Conservation (phyloP, 2,888 invertebrate species). For the Tricholauxania praeusta region DNA sequence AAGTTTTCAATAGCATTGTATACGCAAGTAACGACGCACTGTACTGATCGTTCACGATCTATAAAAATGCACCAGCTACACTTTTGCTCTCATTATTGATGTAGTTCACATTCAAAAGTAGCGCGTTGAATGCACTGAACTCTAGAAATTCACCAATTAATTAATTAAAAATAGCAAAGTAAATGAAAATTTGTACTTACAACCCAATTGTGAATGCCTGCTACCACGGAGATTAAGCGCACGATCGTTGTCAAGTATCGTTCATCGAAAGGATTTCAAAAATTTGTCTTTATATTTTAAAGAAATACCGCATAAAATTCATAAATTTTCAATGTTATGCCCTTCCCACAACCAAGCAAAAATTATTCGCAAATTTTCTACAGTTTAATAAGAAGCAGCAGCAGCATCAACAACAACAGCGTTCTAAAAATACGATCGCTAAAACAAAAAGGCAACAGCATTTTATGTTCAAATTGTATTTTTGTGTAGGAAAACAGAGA, state of each 20-base stretch:
- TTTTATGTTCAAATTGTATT: constrained; percentile 29
- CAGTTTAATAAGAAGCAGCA: not conserved
- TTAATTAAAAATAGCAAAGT: too few species aligned
- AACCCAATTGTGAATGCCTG: not conserved
- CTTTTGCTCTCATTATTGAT: too few species aligned
- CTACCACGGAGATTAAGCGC: not conserved
- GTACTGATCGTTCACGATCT: too few species aligned
- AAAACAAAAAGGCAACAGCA: not conserved
- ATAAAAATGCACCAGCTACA: too few species aligned
- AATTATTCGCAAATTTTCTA: not conserved
- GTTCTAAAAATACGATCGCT: not conserved
- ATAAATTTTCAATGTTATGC: constrained; percentile 14
- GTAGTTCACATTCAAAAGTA: too few species aligned
- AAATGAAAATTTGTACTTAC: not conserved
- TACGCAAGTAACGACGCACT: too few species aligned
- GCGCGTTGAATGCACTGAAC: too few species aligned
- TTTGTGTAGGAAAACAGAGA: not conserved
- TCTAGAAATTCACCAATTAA: too few species aligned
- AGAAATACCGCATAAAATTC: not conserved
- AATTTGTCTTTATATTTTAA: not conserved
- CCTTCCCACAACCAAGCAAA: not conserved
- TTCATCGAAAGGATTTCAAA: too few species aligned
- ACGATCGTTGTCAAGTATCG: too few species aligned
- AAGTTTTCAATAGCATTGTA: too few species aligned
- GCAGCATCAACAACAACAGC: not conserved